phyloP scores from a whole-genome alignment of 2,797 vertebrate genomes.

The Tenualosa thibaudeaui region DNA sequence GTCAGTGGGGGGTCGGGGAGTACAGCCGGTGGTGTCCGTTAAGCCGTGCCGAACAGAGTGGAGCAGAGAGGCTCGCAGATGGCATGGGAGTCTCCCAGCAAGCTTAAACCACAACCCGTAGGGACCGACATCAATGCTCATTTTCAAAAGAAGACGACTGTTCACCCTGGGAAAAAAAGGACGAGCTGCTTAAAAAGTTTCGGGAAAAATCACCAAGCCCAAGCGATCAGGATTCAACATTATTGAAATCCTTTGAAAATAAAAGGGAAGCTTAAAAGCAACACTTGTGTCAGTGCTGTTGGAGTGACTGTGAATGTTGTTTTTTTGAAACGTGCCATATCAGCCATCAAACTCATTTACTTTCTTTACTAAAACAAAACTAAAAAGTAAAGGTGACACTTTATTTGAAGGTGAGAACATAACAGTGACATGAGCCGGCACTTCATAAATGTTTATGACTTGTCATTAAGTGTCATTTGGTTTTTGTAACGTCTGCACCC shows the following conservation, averaged over 20 bases:
- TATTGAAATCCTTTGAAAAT: constrained; percentile 10
- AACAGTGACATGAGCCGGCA: too few relatives aligned
- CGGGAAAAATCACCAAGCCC: not conserved
- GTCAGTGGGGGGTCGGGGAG: not conserved
- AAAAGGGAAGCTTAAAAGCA: not conserved
- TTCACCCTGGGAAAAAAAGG: not conserved
- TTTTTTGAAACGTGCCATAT: not conserved
- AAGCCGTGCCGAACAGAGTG: not conserved
- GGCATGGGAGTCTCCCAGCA: not conserved
- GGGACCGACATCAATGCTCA: not conserved
- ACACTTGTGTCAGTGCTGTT: not conserved
- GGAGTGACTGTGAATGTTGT: not conserved
- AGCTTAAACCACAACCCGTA: not conserved
- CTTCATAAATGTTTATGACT: too few relatives aligned
- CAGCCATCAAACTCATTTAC: not conserved
- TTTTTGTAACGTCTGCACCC: too few relatives aligned
- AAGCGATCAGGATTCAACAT: not conserved
- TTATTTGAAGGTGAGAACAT: too few relatives aligned
- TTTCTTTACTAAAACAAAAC: not conserved
- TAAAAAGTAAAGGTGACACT: too few relatives aligned
- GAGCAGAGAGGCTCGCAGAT: not conserved
- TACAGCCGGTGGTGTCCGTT: not conserved
- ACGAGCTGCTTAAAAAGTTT: not conserved
- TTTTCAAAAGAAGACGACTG: not conserved
- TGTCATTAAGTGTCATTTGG: too few relatives aligned